Evolutionary conservation across 2,113 vertebrate species (phyloP), one percentile per base, ranked within the genome.

Genomic region (Sciurus niger): DNA sequence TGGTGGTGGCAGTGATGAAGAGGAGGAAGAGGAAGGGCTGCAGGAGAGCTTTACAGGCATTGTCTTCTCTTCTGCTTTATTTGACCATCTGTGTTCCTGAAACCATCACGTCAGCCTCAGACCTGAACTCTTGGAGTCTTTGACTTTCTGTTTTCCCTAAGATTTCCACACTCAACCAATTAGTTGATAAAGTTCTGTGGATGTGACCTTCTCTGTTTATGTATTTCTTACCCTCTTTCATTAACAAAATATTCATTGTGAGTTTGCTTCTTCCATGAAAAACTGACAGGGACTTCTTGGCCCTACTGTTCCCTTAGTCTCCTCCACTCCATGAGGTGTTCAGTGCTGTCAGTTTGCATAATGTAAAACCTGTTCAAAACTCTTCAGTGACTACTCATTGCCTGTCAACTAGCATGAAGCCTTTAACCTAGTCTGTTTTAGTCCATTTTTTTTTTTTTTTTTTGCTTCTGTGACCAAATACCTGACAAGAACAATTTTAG

Each of bases 241-340:
- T 65, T 46, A 73, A 74, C n/a, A 89, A 92, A 80, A 72, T 1
- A 22, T 84, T 96, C 17, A 34, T 37, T 77, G 24, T 72, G 40
- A 79, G 30, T 70, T 84, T 93, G n/a, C 34, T 74, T 92, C 32
- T 86, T 83, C 70, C 30, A 53, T 84, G 16, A 83, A 92, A 80
- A 87, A 78, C 30, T 8, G 32, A 17, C 53, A n/a, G 16, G 58
- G 37, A 46, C 34, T 34, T 93, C 58, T 84, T 73, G n/a, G 72
- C 82, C 32, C 89, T 60, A 0, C 12, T 68, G 6, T 70, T 12
- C 20, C 5, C 51, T 20, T 32, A 17, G 12, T 17, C 32, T 34
- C 8, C 18, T 55, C 34, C 0, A 14, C 25, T 48, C 25, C 46
- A 28, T 10, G 5, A 58, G 0, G 7, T n/a, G 28, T 53, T 22